phyloP scores from a whole-genome alignment of 1,140 invertebrate species.

The Caenorhabditis remanei region DNA sequence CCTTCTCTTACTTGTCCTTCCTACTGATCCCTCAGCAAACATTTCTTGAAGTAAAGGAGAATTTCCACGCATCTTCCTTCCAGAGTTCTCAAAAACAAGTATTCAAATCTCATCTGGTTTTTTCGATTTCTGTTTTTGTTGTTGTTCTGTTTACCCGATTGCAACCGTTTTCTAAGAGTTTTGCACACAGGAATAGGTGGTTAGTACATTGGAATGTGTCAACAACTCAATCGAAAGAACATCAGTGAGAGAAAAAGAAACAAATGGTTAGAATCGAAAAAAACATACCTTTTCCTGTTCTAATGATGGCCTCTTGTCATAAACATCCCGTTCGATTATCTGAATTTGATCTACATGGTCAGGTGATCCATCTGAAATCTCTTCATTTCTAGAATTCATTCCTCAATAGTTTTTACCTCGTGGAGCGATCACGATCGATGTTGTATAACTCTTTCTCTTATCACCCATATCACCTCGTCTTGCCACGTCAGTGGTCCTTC shows the following conservation, averaged over 20 bases:
- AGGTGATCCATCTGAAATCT: conserved; percentile 10
- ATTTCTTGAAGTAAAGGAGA: conserved; percentile 52
- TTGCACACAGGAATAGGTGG: conserved; percentile 31
- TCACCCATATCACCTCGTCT: conserved; percentile 53
- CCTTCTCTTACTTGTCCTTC: conserved; percentile 52
- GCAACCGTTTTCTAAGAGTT: background rate
- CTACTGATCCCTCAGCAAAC: conserved; percentile 52
- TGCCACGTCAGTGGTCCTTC: conserved; percentile 52
- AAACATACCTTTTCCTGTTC: conserved; percentile 21
- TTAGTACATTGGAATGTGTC: conserved; percentile 33
- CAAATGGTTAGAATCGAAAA: background rate
- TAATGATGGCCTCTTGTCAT: conserved; percentile 26
- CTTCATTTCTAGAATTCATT: background rate
- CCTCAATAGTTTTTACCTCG: conserved; percentile 49
- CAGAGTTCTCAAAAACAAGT: conserved; percentile 22
- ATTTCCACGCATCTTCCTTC: conserved; percentile 32
- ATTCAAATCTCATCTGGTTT: background rate
- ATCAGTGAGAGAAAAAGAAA: background rate
- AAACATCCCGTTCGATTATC: conserved; percentile 39
- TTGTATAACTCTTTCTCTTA: conserved; percentile 73
- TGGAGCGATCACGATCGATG: conserved; percentile 75
- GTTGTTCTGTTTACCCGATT: background rate
- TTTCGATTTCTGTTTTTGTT: background rate
- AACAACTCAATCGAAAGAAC: conserved; percentile 42
- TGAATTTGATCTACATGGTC: conserved; percentile 34